phyloP scores from a whole-genome alignment of 2,113 vertebrate species.

The Pomatostomus ruficeps region DNA sequence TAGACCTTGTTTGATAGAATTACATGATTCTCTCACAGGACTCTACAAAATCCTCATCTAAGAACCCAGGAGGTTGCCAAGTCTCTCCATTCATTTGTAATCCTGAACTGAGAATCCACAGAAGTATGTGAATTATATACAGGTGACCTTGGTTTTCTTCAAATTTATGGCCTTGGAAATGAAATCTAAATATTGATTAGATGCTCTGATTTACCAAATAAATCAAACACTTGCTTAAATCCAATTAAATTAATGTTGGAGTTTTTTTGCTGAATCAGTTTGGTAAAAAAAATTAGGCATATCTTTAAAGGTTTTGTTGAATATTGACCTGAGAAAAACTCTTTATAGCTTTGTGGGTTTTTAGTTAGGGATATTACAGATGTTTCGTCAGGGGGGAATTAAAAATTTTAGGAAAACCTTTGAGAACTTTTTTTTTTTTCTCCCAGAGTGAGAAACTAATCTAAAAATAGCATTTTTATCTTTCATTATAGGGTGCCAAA shows the following conservation, averaged over 20 bases:
- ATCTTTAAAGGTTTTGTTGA: background rate
- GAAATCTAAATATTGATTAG: background rate
- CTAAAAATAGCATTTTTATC: background rate
- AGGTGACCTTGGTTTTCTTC: conserved; percentile 14
- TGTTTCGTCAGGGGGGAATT: fast-evolving
- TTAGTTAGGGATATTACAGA: background rate
- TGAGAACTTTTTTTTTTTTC: background rate
- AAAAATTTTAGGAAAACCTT: background rate
- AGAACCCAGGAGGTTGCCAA: background rate
- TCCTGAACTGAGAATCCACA: background rate
- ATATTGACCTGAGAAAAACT: background rate
- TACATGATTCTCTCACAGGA: background rate
- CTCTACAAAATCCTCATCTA: conserved; percentile 10
- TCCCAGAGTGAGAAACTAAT: background rate
- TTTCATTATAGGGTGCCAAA: background rate
- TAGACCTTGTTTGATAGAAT: background rate
- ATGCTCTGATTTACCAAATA: background rate
- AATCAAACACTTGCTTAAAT: background rate
- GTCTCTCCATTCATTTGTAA: background rate
- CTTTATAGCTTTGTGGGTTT: background rate
- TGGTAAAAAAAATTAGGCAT: background rate
- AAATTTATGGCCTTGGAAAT: background rate
- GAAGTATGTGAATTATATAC: background rate
- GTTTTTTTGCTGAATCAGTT: background rate
- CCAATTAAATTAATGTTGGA: background rate